A percentile compares a stretch with the other conserved stretches of the same genome.
Evolutionary conservation across 2,888 invertebrate genomes (phyloP).

Genomic region (Perdita meconis): DNA sequence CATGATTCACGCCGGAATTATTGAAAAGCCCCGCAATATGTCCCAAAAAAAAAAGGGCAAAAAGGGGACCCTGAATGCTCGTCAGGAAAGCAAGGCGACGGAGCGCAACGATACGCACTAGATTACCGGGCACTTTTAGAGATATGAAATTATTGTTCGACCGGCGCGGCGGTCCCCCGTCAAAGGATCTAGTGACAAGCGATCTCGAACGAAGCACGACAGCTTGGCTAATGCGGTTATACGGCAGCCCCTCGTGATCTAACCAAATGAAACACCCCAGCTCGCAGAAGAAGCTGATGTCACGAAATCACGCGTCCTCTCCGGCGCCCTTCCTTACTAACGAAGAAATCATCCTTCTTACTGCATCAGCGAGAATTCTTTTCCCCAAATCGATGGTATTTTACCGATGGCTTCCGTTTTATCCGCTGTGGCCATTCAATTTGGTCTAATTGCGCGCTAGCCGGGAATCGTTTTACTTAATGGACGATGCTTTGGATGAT

Average conservation of each 20-base stretch:
- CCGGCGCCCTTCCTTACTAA: conserved; percentile 26
- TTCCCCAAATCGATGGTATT: neutral
- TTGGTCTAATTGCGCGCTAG: conserved; percentile 5
- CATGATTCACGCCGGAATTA: neutral
- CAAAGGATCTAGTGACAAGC: conserved; percentile 61
- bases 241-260: conserved; percentile 53
- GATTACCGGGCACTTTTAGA: conserved; percentile 63
- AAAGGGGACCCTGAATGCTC: conserved; percentile 30
- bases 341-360: conserved; percentile 53
- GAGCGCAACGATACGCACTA: conserved; percentile 56
- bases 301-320: conserved; percentile 64
- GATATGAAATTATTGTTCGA: conserved; percentile 72
- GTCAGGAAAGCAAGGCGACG: conserved; percentile 53
- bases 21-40: neutral
- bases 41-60: conserved; percentile 10
- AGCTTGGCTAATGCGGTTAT: conserved; percentile 75
- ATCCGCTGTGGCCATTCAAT: neutral
- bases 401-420: neutral
- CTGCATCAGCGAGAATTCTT: conserved; percentile 57
- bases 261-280: conserved; percentile 63
- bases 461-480: neutral
- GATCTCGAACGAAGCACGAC: conserved; percentile 68
- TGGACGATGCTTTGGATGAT: neutral
- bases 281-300: conserved; percentile 61
- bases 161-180: conserved; percentile 54